Evolutionary conservation across 2,113 vertebrate genomes (phyloP).

Genomic region (Chitala chitala): DNA sequence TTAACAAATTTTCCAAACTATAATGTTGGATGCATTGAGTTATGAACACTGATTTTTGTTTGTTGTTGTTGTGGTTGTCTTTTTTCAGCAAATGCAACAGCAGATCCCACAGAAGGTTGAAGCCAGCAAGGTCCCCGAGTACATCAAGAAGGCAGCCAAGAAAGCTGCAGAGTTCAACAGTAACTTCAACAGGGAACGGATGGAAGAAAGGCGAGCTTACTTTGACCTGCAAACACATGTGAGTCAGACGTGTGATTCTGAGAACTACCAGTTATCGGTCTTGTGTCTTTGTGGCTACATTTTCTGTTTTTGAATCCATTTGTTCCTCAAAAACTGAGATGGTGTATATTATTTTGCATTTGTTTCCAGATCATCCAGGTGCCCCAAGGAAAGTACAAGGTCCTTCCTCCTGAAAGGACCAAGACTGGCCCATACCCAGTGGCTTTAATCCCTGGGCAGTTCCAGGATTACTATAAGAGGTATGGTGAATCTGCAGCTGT

Average conservation of each 20-base stretch:
- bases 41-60: too few relatives aligned
- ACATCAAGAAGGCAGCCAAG: slow-evolving; percentile 95
- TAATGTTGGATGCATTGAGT: too few relatives aligned
- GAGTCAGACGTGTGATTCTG: slow-evolving; percentile 37
- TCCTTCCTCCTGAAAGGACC: slow-evolving; percentile 82
- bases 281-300: not conserved
- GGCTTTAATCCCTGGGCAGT: slow-evolving; percentile 96
- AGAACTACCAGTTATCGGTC: too few relatives aligned
- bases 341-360: slow-evolving; percentile 3
- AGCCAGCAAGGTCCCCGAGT: slow-evolving; percentile 96
- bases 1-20: too few relatives aligned
- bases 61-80: too few relatives aligned
- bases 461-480: slow-evolving; percentile 98
- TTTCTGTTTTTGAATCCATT: not conserved
- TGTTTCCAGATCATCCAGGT: slow-evolving; percentile 87
- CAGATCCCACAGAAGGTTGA: slow-evolving; percentile 96
- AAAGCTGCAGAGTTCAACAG: slow-evolving; percentile 98
- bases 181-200: slow-evolving; percentile 90
- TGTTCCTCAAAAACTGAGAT: not conserved
- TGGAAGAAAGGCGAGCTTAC: slow-evolving; percentile 96
- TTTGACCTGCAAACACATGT: slow-evolving; percentile 98
- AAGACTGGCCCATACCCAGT: slow-evolving; percentile 92
- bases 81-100: slow-evolving; percentile 89
- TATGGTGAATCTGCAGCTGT: slow-evolving; percentile 36
- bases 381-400: slow-evolving; percentile 88